Percentiles rank a stretch among this genome's conserved stretches.
phyloP scores from a whole-genome alignment of 2,797 vertebrate species.

The Ctenopoma multispine region DNA sequence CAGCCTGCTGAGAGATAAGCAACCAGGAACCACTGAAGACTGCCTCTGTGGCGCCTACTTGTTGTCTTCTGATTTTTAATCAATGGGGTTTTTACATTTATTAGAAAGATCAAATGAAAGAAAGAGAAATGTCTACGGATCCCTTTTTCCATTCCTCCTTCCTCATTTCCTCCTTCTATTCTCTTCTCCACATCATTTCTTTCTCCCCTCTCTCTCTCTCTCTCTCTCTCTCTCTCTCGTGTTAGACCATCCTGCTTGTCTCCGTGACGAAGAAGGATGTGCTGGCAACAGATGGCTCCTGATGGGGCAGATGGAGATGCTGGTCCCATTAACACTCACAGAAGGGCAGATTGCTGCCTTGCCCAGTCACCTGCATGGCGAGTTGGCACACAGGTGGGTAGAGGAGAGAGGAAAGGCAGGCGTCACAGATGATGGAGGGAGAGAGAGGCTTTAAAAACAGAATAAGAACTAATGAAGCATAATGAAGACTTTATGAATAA shows the following conservation, averaged over 20 bases:
- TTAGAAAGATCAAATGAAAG: background rate
- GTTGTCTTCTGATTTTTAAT: too few relatives aligned
- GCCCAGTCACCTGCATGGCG: conserved; percentile 12
- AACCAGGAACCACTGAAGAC: too few relatives aligned
- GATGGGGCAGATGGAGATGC: conserved; percentile 28
- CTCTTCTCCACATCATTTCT: background rate
- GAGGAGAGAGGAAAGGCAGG: conserved; percentile 19
- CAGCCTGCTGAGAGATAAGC: too few relatives aligned
- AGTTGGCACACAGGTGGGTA: conserved; percentile 9
- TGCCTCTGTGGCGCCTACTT: too few relatives aligned
- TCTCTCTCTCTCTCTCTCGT: too few relatives aligned
- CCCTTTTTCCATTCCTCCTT: too few relatives aligned
- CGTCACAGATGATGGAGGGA: conserved; percentile 3
- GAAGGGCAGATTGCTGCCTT: background rate
- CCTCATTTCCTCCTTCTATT: background rate
- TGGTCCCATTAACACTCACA: conserved; percentile 13
- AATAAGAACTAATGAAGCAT: background rate
- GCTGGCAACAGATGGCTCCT: conserved; percentile 42
- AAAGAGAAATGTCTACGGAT: background rate
- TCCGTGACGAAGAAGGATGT: conserved; percentile 14
- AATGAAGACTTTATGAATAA: background rate
- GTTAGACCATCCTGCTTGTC: too few relatives aligned
- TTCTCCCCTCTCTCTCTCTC: too few relatives aligned
- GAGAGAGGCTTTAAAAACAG: background rate
- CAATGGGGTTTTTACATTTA: background rate